These are phyloP conservation scores for Lepidothrix coronata DNA, from an alignment of 2,113 vertebrate species.

Conservation along the genomic window DNA sequence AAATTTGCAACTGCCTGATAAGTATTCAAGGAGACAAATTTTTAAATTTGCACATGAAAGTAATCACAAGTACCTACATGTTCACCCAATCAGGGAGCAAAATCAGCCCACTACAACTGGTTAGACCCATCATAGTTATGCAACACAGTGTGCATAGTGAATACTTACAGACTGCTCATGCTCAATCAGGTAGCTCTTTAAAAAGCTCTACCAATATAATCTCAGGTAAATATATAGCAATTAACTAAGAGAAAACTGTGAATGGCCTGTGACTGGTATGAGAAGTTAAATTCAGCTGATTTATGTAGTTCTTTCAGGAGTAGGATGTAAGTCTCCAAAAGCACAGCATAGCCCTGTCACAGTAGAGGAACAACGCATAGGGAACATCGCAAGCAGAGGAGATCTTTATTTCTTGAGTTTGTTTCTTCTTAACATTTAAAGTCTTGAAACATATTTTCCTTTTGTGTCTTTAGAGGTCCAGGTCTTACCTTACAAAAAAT, in stretches of 20 bases:
- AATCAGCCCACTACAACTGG: not conserved
- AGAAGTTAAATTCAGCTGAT: not conserved
- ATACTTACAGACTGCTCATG: not conserved
- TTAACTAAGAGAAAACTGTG: not conserved
- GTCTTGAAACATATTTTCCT: not conserved
- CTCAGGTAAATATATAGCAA: not conserved
- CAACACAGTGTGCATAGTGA: not conserved
- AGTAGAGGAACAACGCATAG: not conserved
- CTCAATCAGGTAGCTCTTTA: not conserved
- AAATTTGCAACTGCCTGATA: not conserved
- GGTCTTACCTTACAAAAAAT: not conserved
- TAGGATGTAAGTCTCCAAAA: not conserved
- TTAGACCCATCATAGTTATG: not conserved
- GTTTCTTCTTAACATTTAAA: not conserved
- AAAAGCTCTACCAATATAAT: not conserved
- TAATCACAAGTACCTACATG: not conserved
- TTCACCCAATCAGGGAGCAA: not conserved
- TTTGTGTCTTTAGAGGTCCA: not conserved
- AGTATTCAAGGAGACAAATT: not conserved
- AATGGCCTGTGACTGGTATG: not conserved
- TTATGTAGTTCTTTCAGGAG: not conserved
- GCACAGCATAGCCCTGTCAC: not conserved
- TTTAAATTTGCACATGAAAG: not conserved
- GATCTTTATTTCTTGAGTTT: not conserved
- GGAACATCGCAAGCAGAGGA: rapidly evolving